Base-by-base conservation (phyloP, 2,888 invertebrate species). In the Papilio protenor region DNA sequence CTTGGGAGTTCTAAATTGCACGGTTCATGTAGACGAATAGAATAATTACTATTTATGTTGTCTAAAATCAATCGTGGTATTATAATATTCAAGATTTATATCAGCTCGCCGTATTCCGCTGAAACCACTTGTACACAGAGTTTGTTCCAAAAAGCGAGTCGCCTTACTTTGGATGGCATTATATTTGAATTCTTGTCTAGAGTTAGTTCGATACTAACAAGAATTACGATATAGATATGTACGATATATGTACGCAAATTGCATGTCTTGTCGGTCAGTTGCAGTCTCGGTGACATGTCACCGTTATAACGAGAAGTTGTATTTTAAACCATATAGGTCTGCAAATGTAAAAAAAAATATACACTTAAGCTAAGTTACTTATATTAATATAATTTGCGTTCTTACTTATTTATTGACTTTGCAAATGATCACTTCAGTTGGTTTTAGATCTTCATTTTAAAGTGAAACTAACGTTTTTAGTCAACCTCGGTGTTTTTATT, bases 231-330 rank as follows among this genome's bases (percentile, higher is more conserved):
- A n/a, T n/a, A n/a, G n/a, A n/a, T n/a, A n/a, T n/a, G n/a, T n/a
- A n/a, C 40, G 11, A n/a, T 61, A 27, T 27, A 66, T n/a, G n/a
- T n/a, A n/a, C n/a, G 49, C 74, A 47, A 75, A 49, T 75, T 75
- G 64, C 52, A 40, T 69, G 55, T 69, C 69, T 40, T 75, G 66
- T 69, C 40, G 16, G 75, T 40, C 52, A 75, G 69, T 69, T 75
- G 75, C 45, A 69, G n/a, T 55, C 75, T 55, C 21, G 69, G 21
- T 75, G 61, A 69, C 69, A 66, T 55, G 18, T 75, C 40, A 21
- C 75, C 75, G 75, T 75, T 75, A 45, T 69, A 75, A 69, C 69
- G 75, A 75, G 55, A 45, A 10, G 12, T 14, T 27, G 33, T 12
- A 33, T 21, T 5, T n/a, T 14, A 72, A 40, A 40, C 64, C 23